phyloP scores from a whole-genome alignment of 2,888 invertebrate genomes.

The Tenodera sinensis region DNA sequence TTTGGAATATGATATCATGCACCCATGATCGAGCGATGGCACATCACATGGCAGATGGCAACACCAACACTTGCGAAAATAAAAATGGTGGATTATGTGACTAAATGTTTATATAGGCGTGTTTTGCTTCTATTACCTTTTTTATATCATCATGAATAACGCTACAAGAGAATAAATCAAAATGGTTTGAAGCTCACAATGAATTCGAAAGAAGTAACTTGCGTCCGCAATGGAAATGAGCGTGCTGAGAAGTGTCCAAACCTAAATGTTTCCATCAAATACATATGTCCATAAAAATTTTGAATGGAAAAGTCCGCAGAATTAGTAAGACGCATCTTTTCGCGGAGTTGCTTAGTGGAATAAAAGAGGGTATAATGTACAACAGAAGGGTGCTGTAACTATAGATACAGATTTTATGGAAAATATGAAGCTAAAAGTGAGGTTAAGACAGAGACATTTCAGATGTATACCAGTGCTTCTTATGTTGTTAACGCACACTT shows the following conservation, averaged over 20 bases:
- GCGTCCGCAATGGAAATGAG: neutral
- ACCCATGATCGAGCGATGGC: too few relatives aligned
- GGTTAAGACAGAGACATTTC: constrained; percentile 32
- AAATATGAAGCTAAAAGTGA: constrained; percentile 34
- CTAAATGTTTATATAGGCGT: neutral
- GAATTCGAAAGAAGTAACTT: neutral
- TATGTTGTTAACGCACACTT: constrained; percentile 30
- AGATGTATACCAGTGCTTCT: constrained; percentile 31
- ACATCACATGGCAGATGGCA: too few relatives aligned
- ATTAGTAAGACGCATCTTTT: neutral
- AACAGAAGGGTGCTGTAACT: neutral
- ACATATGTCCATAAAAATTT: neutral
- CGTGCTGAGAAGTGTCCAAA: too few relatives aligned
- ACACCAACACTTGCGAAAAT: neutral
- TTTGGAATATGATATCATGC: too few relatives aligned
- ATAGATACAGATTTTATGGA: neutral
- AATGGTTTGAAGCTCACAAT: neutral
- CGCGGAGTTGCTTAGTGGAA: neutral
- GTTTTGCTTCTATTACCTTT: neutral
- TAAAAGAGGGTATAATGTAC: neutral
- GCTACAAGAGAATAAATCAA: neutral
- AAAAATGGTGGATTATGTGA: neutral
- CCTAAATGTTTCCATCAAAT: neutral
- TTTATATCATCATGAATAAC: neutral
- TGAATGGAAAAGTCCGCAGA: neutral